These are phyloP conservation scores for Dicyrtomina minuta DNA, from an alignment of 2,888 invertebrate genomes.

Conservation along the genomic window DNA sequence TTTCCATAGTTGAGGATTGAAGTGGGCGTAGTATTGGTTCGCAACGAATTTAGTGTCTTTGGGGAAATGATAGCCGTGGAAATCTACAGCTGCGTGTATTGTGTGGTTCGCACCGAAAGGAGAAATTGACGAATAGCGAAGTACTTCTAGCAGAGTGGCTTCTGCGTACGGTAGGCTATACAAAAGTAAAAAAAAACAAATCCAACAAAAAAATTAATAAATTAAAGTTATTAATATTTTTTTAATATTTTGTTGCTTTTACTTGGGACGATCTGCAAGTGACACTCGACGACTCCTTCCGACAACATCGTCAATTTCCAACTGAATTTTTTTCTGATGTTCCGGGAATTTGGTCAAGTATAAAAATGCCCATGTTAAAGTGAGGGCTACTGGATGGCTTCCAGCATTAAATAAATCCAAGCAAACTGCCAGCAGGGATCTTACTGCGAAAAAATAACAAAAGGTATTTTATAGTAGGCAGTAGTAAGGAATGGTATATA, in stretches of 20 bases:
- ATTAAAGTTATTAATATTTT: no score
- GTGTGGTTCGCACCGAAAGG: neutral
- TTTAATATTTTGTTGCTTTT: no score
- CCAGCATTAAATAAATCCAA: constrained; percentile 62
- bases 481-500: no score
- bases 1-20: neutral
- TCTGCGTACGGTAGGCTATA: neutral
- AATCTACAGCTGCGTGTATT: neutral
- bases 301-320: constrained; percentile 54
- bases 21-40: constrained; percentile 3
- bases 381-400: constrained; percentile 51
- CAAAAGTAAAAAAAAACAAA: no score
- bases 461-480: no score
- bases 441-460: no score
- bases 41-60: neutral
- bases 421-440: no score
- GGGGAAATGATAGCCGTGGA: constrained; percentile 14
- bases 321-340: constrained; percentile 52
- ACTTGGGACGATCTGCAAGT: neutral
- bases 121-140: neutral
- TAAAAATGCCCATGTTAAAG: constrained; percentile 52
- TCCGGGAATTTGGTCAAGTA: constrained; percentile 53
- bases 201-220: no score
- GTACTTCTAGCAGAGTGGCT: neutral
- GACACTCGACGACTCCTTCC: constrained; percentile 20